These are phyloP conservation scores for Nyctalus aviator DNA, from an alignment of 2,797 vertebrate genomes.

Conservation along the genomic window DNA sequence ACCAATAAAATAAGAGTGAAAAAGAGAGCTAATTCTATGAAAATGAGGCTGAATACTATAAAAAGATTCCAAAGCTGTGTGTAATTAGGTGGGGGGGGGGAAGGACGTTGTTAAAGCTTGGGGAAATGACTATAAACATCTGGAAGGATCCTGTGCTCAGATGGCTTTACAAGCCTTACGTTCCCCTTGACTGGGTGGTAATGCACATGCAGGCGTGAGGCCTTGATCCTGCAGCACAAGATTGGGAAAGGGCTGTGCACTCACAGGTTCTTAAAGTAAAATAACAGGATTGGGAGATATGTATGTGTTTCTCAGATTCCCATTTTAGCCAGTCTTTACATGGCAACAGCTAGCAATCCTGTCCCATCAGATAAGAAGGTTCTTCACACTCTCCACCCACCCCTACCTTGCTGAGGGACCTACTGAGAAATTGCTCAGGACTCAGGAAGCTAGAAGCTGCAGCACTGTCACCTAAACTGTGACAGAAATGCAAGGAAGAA, in stretches of 20 bases:
- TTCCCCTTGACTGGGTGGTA: not conserved
- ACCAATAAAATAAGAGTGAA: not conserved
- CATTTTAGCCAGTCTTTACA: slow-evolving; percentile 23
- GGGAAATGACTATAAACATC: not conserved
- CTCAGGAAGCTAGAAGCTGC: slow-evolving; percentile 23
- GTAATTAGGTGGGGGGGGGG: not conserved
- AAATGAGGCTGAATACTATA: not conserved
- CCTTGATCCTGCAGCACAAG: not conserved
- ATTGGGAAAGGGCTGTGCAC: not conserved
- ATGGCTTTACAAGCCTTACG: not conserved
- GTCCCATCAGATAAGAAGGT: not conserved
- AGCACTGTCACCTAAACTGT: not conserved
- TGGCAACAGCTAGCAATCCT: not conserved
- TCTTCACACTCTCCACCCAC: not conserved
- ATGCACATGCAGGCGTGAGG: not conserved
- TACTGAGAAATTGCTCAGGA: not conserved
- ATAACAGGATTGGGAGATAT: not conserved
- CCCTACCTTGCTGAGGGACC: not conserved
- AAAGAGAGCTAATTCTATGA: not conserved
- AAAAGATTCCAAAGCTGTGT: not conserved
- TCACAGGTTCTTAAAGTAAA: not conserved
- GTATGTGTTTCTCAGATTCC: not conserved
- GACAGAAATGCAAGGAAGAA: slow-evolving; percentile 8
- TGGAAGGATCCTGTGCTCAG: not conserved
- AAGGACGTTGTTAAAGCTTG: not conserved